Percentiles rank a stretch among this genome's conserved stretches.
Conservation (phyloP, 2,113 vertebrate species). For the Cryptotis parvus region DNA sequence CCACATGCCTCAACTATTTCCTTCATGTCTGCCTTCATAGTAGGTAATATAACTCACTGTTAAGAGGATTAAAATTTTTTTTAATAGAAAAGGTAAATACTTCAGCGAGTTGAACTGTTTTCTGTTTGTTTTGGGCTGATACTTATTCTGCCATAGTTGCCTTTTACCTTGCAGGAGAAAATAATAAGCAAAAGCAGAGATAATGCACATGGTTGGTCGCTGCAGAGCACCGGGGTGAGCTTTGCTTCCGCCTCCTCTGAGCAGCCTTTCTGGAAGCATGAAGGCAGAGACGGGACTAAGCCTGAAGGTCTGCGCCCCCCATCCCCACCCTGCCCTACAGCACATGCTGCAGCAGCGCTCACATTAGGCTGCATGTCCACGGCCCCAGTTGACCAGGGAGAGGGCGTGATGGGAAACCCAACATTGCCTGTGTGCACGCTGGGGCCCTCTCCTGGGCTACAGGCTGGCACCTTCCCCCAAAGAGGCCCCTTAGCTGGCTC, state of each 20-base stretch:
- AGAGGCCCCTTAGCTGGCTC: no score
- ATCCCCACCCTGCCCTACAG: neutral
- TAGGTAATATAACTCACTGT: conserved; percentile 86
- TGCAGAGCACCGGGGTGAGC: no score
- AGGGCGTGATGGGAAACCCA: no score
- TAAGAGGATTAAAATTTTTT: conserved; percentile 89
- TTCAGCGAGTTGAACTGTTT: conserved; percentile 85
- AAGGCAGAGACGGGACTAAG: neutral
- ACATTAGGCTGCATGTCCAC: no score
- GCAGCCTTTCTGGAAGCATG: neutral
- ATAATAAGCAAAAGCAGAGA: conserved; percentile 85
- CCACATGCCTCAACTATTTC: conserved; percentile 87
- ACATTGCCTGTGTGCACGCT: no score
- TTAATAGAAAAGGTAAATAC: conserved; percentile 84
- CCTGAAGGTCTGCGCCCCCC: neutral
- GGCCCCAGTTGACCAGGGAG: no score
- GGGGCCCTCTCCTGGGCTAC: no score
- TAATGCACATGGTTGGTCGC: no score
- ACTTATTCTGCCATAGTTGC: conserved; percentile 83
- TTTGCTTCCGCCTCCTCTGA: conserved; percentile 66
- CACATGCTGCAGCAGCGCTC: no score
- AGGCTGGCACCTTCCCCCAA: no score
- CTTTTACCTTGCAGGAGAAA: conserved; percentile 81
- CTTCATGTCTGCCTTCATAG: conserved; percentile 86
- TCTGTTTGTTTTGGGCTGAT: conserved; percentile 87